A percentile compares a stretch with the other conserved stretches of the same genome.
These are phyloP conservation scores for Lordiphosa stackelbergi DNA, from an alignment of 1,140 invertebrate genomes.

Conservation along the genomic window DNA sequence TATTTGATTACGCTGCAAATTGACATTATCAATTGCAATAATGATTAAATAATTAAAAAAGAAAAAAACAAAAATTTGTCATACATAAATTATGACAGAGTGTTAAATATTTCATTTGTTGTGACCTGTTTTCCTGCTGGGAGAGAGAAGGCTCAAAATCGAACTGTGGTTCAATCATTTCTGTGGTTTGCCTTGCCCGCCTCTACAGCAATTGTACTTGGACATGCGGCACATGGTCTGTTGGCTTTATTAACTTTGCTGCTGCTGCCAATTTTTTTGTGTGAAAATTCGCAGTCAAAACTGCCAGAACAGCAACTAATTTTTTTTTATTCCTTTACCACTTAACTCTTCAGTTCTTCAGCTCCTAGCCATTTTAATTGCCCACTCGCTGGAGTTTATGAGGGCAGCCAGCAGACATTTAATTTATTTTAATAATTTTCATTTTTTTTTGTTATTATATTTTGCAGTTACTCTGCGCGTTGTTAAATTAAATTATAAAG, in stretches of 20 bases:
- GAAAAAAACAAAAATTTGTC: slow-evolving; percentile 10
- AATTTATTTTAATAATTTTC: slow-evolving; percentile 74
- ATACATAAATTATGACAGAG: slow-evolving; percentile 15
- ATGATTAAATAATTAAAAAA: slow-evolving; percentile 35
- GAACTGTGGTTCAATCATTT: slow-evolving; percentile 1
- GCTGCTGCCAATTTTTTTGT: slow-evolving; percentile 15
- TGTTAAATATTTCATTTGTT: slow-evolving; percentile 1
- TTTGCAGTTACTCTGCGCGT: slow-evolving; percentile 38
- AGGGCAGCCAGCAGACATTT: slow-evolving; percentile 67
- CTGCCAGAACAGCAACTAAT: slow-evolving; percentile 31
- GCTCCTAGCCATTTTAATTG: slow-evolving; percentile 56
- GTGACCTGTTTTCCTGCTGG: background rate
- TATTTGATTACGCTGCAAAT: slow-evolving; percentile 46
- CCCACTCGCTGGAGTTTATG: slow-evolving; percentile 63
- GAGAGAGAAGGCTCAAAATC: background rate
- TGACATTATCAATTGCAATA: slow-evolving; percentile 44
- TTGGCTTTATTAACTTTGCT: slow-evolving; percentile 55
- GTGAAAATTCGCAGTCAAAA: slow-evolving; percentile 34
- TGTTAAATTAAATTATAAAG: slow-evolving; percentile 73
- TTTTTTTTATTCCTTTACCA: slow-evolving; percentile 19
- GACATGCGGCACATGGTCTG: slow-evolving; percentile 48
- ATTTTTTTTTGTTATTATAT: slow-evolving; percentile 26
- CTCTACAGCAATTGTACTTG: slow-evolving; percentile 7
- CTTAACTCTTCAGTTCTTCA: slow-evolving; percentile 31
- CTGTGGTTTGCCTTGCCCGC: background rate